Evolutionary conservation across 2,888 invertebrate genomes (phyloP), one percentile per base, ranked within the genome.

Genomic region (Drosophila niveifrons): DNA sequence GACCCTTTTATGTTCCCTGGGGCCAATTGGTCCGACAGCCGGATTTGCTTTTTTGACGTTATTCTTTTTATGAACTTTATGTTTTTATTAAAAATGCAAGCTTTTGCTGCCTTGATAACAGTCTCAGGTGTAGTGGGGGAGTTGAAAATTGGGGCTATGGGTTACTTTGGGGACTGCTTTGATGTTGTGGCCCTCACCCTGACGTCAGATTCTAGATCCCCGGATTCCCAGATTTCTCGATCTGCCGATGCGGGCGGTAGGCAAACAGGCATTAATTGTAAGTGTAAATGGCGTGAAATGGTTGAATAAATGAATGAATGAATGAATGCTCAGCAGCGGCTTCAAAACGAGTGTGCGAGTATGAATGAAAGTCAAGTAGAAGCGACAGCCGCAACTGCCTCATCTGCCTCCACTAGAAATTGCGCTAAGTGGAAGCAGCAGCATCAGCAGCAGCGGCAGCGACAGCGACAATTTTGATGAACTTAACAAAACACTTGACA

Each of bases 401-500:
- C 59, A 59, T 23, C 23, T 23, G 23, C 36, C 31, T 36, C 36
- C n/a, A 70, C 74, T 84, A 70, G 71, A 87, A 87, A 87, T 83
- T 84, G 82, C 79, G 80, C 77, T 79, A 87, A 82, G 85, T 82
- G 85, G 75, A 62, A 67, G 72, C 56, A 41, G 39, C 55, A 23
- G 31, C 58, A 48, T 13, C 58, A 67, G 72, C 48, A 41, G 39
- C 41, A 23, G 31, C 58, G 43, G 17, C 51, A 47, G 46, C 58
- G 17, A 13, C 66, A 65, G 89, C 88, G 85, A 89, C 89, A 86
- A 81, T 89, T 86, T 84, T 84, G 89, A 89, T 89, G 88, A 86
- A 89, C 85, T 86, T 84, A 89, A 86, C 89, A 88, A 86, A 86
- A 89, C 84, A 86, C 85, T 86, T 87, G 89, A 87, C 84, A 82